Evolutionary conservation across 2,888 invertebrate species (phyloP), one percentile per base, ranked within the genome.

Genomic region (Noctua janthina): DNA sequence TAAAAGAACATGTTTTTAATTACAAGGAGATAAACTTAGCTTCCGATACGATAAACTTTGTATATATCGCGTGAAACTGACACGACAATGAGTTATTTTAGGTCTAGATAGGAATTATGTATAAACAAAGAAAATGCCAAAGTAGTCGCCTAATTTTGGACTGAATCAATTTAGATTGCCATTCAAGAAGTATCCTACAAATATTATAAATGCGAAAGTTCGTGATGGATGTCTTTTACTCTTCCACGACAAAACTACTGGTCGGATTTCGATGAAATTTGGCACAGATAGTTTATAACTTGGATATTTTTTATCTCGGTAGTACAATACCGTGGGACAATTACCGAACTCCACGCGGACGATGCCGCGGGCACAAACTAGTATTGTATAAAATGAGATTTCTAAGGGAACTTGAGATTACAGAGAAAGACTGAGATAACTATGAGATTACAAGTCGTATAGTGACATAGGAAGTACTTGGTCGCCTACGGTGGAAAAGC

Each of bases 1-100:
- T 39, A 5, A n/a, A 20, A 39, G 13, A 49, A 43, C 23, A 68
- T 43, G 15, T 20, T 46, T 70, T 70, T 59, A 69, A 59, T 51
- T 29, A 74, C 29, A 75, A n/a, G 35, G 23, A 66, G 11, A 43
- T 29, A 43, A 35, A 72, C 15, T 54, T 75, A 23, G 70, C 66
- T n/a, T 73, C 59, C 66, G 43, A 49, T 59, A 66, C 66, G 46
- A 83, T 69, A 76, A 68, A 59, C 13, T 75, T 23, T 17, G 59
- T n/a, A 10, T n/a, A 74, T 83, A 83, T 62, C 73, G 66, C 29
- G 29, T 62, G 74, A 76, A 74, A 39, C 51, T 73, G 56, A 23
- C 29, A 66, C 1, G 10, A 59, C 5, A 13, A 64, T 77, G 7
- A 5, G n/a, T 75, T 75, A 39, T 74, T 62, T 74, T 49, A 49